These are phyloP conservation scores for Streptopelia turtur DNA, from an alignment of 2,797 vertebrate species.

Conservation along the genomic window DNA sequence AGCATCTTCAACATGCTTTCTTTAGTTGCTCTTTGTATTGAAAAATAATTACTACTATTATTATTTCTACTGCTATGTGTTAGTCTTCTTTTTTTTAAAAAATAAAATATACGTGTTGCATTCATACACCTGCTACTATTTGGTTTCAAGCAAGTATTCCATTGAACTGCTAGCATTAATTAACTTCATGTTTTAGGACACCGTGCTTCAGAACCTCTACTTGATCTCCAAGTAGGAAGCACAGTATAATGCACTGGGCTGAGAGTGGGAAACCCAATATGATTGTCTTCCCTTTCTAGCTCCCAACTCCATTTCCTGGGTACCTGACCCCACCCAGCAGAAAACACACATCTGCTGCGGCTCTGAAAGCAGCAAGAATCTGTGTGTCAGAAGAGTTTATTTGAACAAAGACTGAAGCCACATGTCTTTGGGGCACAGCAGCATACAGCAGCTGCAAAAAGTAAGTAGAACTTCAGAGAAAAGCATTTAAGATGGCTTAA, in stretches of 20 bases:
- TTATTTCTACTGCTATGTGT: background rate
- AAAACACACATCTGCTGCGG: background rate
- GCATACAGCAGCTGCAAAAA: background rate
- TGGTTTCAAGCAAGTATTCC: background rate
- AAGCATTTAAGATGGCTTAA: background rate
- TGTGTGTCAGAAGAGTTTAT: background rate
- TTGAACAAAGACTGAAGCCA: background rate
- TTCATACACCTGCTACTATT: background rate
- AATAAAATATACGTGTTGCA: background rate
- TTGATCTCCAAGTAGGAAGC: background rate
- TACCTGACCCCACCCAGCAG: background rate
- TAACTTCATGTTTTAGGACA: background rate
- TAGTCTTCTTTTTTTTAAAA: background rate
- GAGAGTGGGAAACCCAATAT: background rate
- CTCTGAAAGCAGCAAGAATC: background rate
- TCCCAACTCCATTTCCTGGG: background rate
- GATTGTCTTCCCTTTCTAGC: rapidly evolving
- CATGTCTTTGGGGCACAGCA: background rate
- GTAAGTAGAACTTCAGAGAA: background rate
- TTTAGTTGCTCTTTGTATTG: background rate
- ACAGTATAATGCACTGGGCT: background rate
- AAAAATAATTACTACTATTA: background rate
- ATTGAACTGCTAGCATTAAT: background rate
- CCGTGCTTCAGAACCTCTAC: background rate
- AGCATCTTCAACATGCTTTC: background rate